A percentile compares a stretch with the other conserved stretches of the same genome.
Evolutionary conservation across 2,113 vertebrate species (phyloP).

Genomic region (Diadophis punctatus): DNA sequence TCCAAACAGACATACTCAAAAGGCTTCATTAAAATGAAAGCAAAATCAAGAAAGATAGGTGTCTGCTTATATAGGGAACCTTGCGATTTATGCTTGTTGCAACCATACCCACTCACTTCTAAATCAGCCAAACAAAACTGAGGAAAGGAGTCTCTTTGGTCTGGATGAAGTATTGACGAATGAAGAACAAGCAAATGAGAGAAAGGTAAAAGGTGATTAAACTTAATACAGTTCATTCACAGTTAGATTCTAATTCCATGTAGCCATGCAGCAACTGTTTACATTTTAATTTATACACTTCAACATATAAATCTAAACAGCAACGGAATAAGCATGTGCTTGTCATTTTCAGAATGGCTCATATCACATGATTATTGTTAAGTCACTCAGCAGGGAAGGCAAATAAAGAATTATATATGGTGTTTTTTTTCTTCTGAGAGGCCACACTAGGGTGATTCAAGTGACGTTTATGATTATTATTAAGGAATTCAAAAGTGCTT

Average conservation of each 20-base stretch:
- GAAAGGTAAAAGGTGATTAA: background rate
- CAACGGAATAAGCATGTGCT: background rate
- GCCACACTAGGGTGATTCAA: background rate
- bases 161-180: background rate
- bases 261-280: background rate
- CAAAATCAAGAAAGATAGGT: background rate
- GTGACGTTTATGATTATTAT: background rate
- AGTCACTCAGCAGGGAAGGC: background rate
- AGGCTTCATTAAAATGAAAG: background rate
- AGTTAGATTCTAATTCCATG: background rate
- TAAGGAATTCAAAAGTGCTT: background rate
- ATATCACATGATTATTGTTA: background rate
- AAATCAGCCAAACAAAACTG: background rate
- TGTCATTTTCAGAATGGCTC: background rate
- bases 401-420: background rate
- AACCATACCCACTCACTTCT: background rate
- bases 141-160: background rate
- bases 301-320: background rate
- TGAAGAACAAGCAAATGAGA: background rate
- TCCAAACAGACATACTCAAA: background rate
- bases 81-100: no score
- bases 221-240: background rate
- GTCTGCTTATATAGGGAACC: background rate
- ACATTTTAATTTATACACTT: background rate
- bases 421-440: background rate